A percentile compares a stretch with the other conserved stretches of the same genome.
Evolutionary conservation across 2,797 vertebrate genomes (phyloP).

Genomic region (Pseudochromis fuscus): DNA sequence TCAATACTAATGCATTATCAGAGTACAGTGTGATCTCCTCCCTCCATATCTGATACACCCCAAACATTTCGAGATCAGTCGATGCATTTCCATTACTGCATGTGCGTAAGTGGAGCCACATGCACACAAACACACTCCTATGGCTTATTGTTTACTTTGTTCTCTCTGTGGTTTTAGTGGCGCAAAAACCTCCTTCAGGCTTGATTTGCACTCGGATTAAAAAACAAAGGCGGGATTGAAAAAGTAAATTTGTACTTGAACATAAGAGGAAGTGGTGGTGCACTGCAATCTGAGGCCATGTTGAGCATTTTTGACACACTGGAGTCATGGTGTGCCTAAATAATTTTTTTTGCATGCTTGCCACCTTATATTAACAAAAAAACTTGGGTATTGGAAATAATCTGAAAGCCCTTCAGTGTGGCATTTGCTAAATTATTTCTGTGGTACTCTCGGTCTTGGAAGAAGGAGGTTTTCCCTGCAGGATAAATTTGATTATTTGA

Average conservation of each 20-base stretch:
- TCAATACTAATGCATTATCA: conserved; percentile 50
- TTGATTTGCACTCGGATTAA: conserved; percentile 8
- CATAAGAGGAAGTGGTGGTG: neutral
- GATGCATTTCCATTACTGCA: conserved; percentile 15
- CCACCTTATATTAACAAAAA: neutral
- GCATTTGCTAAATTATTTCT: conserved; percentile 9
- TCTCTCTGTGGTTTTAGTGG: conserved; percentile 4
- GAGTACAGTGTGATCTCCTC: conserved; percentile 19
- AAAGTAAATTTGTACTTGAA: neutral
- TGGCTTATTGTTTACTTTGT: neutral
- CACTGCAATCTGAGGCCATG: conserved; percentile 6
- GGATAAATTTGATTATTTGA: conserved; percentile 14
- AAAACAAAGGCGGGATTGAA: conserved; percentile 4
- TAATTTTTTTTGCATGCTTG: neutral
- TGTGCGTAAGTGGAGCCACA: neutral
- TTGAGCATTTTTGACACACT: neutral
- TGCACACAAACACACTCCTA: neutral
- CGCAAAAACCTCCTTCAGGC: conserved; percentile 11
- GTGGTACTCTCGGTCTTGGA: neutral
- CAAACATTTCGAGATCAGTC: conserved; percentile 15
- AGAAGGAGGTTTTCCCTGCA: neutral
- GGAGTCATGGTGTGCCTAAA: neutral
- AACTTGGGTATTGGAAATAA: conserved; percentile 1
- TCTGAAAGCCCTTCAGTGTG: neutral
- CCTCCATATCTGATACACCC: conserved; percentile 19